Evolutionary conservation across 2,797 vertebrate genomes (phyloP).

Genomic region (Rhadinocentrus ornatus): DNA sequence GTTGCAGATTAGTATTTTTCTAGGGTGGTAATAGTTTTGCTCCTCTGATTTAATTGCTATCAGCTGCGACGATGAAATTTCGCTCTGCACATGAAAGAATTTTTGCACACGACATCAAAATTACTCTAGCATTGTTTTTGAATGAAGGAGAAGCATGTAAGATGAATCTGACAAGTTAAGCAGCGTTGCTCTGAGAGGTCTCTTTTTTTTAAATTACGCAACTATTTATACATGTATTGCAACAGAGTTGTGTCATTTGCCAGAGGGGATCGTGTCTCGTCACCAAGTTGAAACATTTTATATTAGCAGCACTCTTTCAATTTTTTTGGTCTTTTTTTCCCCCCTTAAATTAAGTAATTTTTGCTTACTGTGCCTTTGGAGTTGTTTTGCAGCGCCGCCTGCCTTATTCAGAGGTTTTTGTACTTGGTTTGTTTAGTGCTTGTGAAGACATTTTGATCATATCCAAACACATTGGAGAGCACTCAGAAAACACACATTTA

Average conservation of each 20-base stretch:
- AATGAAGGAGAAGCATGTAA: constrained; percentile 59
- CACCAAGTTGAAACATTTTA: constrained; percentile 64
- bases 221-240: constrained; percentile 72
- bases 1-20: constrained; percentile 5
- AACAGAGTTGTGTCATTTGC: constrained; percentile 73
- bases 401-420: background rate
- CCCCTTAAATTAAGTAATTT: constrained; percentile 29
- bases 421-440: constrained; percentile 3
- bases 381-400: background rate
- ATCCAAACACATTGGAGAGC: background rate
- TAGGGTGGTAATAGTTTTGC: background rate
- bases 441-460: background rate
- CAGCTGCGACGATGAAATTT: constrained; percentile 26
- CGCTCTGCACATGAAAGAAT: constrained; percentile 18
- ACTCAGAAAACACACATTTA: background rate
- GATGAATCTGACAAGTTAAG: constrained; percentile 74
- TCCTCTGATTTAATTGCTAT: constrained; percentile 7
- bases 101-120: constrained; percentile 33
- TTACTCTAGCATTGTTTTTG: constrained; percentile 50
- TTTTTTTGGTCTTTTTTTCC: constrained; percentile 33
- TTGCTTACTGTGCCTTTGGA: constrained; percentile 14
- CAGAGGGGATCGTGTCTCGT: constrained; percentile 66
- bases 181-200: constrained; percentile 69
- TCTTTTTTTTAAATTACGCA: constrained; percentile 61
- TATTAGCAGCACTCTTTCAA: constrained; percentile 50